phyloP scores from a whole-genome alignment of 1,140 invertebrate genomes.

The Ylistrum balloti region DNA sequence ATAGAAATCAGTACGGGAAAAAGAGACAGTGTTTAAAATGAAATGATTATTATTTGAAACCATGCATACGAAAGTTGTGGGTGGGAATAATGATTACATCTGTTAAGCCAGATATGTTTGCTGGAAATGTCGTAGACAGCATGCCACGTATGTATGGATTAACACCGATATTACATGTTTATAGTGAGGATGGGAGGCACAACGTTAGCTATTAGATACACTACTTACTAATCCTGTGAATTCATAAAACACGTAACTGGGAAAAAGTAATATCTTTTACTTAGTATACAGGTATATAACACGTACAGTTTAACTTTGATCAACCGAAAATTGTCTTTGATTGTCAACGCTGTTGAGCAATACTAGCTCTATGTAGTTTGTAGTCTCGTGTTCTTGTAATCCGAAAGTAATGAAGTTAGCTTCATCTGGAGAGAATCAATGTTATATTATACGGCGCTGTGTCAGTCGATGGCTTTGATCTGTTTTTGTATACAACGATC shows the following conservation, averaged over 20 bases:
- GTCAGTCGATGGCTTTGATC: neutral
- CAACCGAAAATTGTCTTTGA: conserved; percentile 7
- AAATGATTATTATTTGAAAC: no score
- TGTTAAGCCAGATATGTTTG: no score
- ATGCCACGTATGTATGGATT: neutral
- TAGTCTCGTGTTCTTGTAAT: neutral
- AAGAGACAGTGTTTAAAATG: no score
- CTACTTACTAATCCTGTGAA: neutral
- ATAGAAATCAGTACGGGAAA: no score
- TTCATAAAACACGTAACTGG: neutral
- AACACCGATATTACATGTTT: neutral
- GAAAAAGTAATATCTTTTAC: neutral
- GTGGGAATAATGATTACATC: no score
- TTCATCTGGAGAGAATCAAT: neutral
- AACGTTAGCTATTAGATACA: neutral
- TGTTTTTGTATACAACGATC: neutral
- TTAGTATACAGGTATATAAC: neutral
- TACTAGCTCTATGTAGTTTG: neutral
- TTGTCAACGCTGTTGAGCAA: neutral
- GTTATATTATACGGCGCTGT: neutral
- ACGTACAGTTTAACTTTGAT: neutral
- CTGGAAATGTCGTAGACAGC: no score
- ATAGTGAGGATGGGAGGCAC: neutral
- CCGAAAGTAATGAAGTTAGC: conserved; percentile 18
- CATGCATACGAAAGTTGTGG: no score